Percentiles rank a stretch among this genome's conserved stretches.
Evolutionary conservation across 2,888 invertebrate genomes (phyloP).

Genomic region (Mongoloraphidia duomilia): DNA sequence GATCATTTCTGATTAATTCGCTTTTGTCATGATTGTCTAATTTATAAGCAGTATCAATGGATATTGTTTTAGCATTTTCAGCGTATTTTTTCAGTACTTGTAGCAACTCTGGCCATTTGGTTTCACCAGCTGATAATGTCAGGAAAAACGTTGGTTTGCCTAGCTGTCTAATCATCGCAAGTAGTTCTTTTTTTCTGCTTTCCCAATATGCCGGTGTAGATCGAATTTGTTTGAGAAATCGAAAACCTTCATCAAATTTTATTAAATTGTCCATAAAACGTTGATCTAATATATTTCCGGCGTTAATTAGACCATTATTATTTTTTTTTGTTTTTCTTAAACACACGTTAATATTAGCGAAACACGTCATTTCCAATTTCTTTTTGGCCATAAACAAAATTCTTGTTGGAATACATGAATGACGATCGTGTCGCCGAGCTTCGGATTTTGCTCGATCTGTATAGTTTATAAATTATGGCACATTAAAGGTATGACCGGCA

Average conservation of each 20-base stretch:
- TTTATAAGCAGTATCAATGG: background rate
- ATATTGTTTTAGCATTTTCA: conserved; percentile 1
- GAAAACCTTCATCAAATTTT: conserved; percentile 8
- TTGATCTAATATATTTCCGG: conserved; percentile 6
- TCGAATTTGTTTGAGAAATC: conserved; percentile 7
- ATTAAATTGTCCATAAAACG: conserved; percentile 7
- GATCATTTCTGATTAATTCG: conserved; percentile 14
- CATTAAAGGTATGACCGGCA: conserved; percentile 9
- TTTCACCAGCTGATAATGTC: conserved; percentile 14
- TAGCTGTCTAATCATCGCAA: conserved; percentile 14
- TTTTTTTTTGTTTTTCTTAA: conserved; percentile 8
- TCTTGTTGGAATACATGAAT: conserved; percentile 7
- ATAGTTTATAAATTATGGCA: background rate
- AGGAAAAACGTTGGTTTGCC: conserved; percentile 14
- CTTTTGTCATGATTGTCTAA: conserved; percentile 10
- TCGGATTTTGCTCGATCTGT: conserved; percentile 5
- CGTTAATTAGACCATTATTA: conserved; percentile 2
- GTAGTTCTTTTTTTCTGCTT: conserved; percentile 12
- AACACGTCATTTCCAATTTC: conserved; percentile 10
- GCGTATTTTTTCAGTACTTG: conserved; percentile 5
- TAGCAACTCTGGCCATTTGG: conserved; percentile 12
- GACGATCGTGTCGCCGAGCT: conserved; percentile 1
- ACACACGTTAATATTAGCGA: conserved; percentile 11
- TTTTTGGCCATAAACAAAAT: conserved; percentile 14
- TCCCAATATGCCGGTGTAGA: conserved; percentile 14